These are phyloP conservation scores for Geodia barretti DNA, from an alignment of 37 sponge, comb jelly and placozoan genomes.

Conservation along the genomic window DNA sequence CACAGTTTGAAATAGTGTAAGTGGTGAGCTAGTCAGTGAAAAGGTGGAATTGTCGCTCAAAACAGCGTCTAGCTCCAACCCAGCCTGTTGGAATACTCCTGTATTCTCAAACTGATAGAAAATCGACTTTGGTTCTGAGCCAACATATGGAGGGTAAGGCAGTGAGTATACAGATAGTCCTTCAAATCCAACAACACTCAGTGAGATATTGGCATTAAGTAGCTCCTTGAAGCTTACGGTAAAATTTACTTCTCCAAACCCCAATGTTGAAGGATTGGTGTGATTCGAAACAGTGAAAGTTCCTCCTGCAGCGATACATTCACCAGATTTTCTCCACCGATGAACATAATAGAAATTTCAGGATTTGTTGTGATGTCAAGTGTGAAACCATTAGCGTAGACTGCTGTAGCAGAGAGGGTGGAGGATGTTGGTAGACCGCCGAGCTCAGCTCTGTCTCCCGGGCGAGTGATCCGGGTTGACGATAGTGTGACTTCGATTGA, in stretches of 20 bases:
- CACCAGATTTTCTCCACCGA: slow-evolving; percentile 19
- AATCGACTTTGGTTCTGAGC: slow-evolving; percentile 36
- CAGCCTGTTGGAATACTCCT: slow-evolving; percentile 47
- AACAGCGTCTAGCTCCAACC: slow-evolving; percentile 26
- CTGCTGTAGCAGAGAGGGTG: slow-evolving; percentile 3
- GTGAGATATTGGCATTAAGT: background rate
- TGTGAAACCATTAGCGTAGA: slow-evolving; percentile 52
- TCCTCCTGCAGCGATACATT: background rate
- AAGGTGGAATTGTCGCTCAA: slow-evolving; percentile 49
- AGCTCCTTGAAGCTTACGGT: background rate
- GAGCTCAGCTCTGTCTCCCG: slow-evolving; percentile 30
- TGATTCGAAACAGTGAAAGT: background rate
- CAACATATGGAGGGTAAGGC: slow-evolving; percentile 69
- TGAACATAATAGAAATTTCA: slow-evolving; percentile 1
- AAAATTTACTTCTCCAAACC: slow-evolving; percentile 4
- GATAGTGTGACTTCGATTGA: slow-evolving; percentile 7
- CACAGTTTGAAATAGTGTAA: slow-evolving; percentile 2
- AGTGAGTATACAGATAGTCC: slow-evolving; percentile 13
- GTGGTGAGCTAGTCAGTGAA: slow-evolving; percentile 22
- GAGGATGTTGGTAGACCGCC: slow-evolving; percentile 47
- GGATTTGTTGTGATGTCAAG: slow-evolving; percentile 43
- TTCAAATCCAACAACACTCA: slow-evolving; percentile 43
- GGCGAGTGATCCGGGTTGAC: slow-evolving; percentile 21
- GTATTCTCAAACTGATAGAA: slow-evolving; percentile 49
- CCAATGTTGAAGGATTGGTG: background rate